A percentile compares a stretch with the other conserved stretches of the same genome.
Conservation (phyloP, 2,113 vertebrate species). For the Cricetomys ansorgei region DNA sequence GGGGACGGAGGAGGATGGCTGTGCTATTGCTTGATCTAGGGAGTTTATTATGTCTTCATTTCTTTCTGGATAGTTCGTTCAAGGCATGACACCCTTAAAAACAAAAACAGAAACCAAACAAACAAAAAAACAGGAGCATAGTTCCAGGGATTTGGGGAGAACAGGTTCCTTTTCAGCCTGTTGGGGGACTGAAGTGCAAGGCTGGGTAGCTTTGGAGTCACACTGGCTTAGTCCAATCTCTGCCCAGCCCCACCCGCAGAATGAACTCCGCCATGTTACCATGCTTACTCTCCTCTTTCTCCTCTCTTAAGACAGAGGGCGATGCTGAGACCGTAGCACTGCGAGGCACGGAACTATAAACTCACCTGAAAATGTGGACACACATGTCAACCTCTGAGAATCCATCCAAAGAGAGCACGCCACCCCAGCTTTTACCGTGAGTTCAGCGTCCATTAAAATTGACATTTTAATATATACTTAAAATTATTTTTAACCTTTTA, state of each 20-base stretch:
- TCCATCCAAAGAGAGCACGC: neutral
- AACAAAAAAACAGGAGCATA: too few species aligned
- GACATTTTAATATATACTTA: neutral
- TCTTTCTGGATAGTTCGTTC: neutral
- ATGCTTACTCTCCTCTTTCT: neutral
- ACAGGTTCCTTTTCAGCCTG: too few species aligned
- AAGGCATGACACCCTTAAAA: neutral
- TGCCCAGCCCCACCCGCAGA: too few species aligned
- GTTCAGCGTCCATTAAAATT: neutral
- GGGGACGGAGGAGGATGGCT: too few species aligned
- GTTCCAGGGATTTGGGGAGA: neutral
- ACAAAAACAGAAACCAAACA: too few species aligned
- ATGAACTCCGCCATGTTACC: neutral
- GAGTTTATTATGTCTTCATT: neutral
- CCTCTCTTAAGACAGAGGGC: neutral
- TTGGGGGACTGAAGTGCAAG: neutral
- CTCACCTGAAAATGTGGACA: neutral
- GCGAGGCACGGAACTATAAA: neutral
- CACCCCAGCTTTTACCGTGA: neutral
- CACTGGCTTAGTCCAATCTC: neutral
- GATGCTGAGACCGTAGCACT: neutral
- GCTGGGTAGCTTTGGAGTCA: neutral
- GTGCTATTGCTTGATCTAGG: neutral
- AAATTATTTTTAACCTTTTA: slow-evolving; percentile 33
- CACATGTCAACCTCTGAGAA: neutral